phyloP scores from a whole-genome alignment of 2,888 invertebrate species.

The Aricia artaxerxes region DNA sequence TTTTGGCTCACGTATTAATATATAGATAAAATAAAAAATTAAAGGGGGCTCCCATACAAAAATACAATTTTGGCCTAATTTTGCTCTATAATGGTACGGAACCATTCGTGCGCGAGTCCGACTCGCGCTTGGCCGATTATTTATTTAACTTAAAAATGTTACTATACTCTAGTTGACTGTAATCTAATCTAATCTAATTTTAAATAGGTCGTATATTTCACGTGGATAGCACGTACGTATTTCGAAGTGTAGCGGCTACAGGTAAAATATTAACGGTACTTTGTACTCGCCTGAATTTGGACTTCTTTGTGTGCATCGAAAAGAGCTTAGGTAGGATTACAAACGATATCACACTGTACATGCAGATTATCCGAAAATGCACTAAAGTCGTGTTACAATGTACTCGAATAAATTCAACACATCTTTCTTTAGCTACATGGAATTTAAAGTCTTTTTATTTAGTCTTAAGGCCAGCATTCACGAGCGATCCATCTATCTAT shows the following conservation, averaged over 20 bases:
- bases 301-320: constrained; percentile 2
- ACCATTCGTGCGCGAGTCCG: too few species aligned
- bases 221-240: constrained; percentile 4
- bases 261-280: constrained; percentile 10
- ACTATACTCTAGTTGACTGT: neutral
- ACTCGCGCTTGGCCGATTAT: too few species aligned
- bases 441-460: neutral
- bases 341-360: neutral
- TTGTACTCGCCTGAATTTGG: neutral
- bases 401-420: neutral
- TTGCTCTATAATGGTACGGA: too few species aligned
- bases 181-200: neutral
- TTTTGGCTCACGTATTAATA: too few species aligned
- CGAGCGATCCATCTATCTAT: too few species aligned
- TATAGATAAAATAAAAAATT: too few species aligned
- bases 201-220: constrained; percentile 20
- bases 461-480: too few species aligned
- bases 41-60: too few species aligned
- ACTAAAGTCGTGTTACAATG: neutral
- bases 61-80: too few species aligned
- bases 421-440: neutral
- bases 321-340: neutral
- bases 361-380: neutral
- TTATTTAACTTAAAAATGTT: neutral
- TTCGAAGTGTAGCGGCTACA: constrained; percentile 1